Conservation (phyloP, 2,888 invertebrate species). For the Silvanus unidentatus region DNA sequence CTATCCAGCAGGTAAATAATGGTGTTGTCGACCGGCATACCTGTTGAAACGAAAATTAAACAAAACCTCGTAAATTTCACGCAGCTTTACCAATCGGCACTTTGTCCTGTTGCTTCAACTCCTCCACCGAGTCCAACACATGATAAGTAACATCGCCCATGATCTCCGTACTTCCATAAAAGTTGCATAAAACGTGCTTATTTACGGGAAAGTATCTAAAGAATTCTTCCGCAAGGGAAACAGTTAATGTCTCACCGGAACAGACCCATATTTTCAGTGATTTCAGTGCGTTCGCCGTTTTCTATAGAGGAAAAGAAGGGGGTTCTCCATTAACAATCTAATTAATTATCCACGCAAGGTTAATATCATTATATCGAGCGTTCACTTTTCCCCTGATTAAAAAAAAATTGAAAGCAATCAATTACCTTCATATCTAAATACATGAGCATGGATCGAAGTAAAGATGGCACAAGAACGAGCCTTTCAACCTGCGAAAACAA, state of each 20-base stretch:
- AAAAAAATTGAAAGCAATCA: neutral
- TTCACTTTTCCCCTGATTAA: conserved; percentile 4
- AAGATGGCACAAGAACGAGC: conserved; percentile 78
- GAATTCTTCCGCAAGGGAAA: conserved; percentile 67
- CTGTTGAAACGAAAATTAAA: conserved; percentile 47
- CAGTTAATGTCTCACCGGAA: conserved; percentile 76
- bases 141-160: conserved; percentile 87
- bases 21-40: conserved; percentile 73
- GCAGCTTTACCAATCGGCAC: conserved; percentile 76
- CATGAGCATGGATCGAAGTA: conserved; percentile 72
- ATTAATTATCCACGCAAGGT: no score
- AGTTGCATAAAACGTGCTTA: conserved; percentile 69
- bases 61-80: neutral
- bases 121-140: conserved; percentile 55
- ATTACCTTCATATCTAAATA: conserved; percentile 58
- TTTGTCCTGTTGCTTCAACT: conserved; percentile 58
- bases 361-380: no score
- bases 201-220: conserved; percentile 66
- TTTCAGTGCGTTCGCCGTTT: conserved; percentile 37
- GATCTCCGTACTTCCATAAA: conserved; percentile 87
- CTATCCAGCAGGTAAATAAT: conserved; percentile 73
- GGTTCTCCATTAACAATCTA: no score
- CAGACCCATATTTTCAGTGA: conserved; percentile 75
- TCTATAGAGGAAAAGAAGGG: no score
- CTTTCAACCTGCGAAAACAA: conserved; percentile 59